These are phyloP conservation scores for Dolichomitus sp. DNA, from an alignment of 2,888 invertebrate species.

Conservation along the genomic window DNA sequence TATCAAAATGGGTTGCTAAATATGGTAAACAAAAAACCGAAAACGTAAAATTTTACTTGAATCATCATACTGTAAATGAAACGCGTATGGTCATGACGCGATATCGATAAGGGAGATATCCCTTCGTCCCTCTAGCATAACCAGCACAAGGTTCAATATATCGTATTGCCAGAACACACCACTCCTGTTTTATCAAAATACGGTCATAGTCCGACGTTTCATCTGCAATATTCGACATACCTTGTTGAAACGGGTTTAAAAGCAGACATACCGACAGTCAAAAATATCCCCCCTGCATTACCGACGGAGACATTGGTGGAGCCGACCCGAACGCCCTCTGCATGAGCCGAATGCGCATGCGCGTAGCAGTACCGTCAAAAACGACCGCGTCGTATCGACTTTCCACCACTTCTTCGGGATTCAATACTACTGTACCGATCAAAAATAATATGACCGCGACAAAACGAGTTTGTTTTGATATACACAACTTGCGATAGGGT, in stretches of 20 bases:
- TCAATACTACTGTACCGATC: constrained; percentile 35
- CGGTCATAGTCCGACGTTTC: neutral
- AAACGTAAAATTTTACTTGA: neutral
- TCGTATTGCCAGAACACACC: neutral
- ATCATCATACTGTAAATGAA: constrained; percentile 18
- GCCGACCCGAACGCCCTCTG: constrained; percentile 73
- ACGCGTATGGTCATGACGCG: constrained; percentile 36
- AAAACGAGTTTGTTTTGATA: constrained; percentile 15
- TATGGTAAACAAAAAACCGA: neutral
- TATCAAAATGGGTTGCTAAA: neutral
- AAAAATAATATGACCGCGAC: constrained; percentile 31
- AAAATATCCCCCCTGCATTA: constrained; percentile 71
- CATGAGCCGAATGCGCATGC: constrained; percentile 80
- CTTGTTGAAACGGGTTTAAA: neutral
- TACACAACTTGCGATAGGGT: constrained; percentile 6
- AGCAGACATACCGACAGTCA: constrained; percentile 29
- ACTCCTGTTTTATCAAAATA: constrained; percentile 33
- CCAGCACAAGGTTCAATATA: constrained; percentile 63
- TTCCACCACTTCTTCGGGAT: constrained; percentile 32
- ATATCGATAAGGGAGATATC: constrained; percentile 4
- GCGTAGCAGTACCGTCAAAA: constrained; percentile 80
- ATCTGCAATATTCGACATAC: neutral
- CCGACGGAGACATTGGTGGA: constrained; percentile 62
- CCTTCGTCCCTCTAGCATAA: constrained; percentile 71
- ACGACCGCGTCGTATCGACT: constrained; percentile 61